Base-by-base conservation (phyloP, 2,888 invertebrate species). In the Dynastes maya region DNA sequence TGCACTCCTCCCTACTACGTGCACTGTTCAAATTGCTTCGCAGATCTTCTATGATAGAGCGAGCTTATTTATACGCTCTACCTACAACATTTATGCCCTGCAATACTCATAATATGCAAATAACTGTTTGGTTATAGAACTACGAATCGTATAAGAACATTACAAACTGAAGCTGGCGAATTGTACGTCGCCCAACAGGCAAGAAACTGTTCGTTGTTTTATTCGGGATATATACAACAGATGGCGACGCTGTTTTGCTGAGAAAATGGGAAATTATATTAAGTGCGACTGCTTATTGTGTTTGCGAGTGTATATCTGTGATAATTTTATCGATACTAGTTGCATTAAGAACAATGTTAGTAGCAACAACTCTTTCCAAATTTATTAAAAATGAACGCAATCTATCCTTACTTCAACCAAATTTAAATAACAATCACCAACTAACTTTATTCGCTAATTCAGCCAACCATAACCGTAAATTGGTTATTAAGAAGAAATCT, bases 21-120 rank as follows among this genome's bases (percentile, higher is more conserved):
- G 55, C 6, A 11, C 16, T n/a, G 55, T 55, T 55, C 2, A 8
- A 55, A 55, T 55, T 55, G 55, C 55, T 16, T 13, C n/a, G 61
- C 2, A 16, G 22, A 27, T 29, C 63, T 29, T 63, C 63, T 6
- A 32, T 3, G 13, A 63, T 22, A 63, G 13, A 63, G 29, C 32
- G 13, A 4, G 29, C 27, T 63, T 63, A 29, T 67, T 67, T 67
- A 67, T 67, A 45, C 45, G 16, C 45, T 45, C 49, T 22, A 49
- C 16, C 45, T 49, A 67, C 45, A 49, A 27, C 67, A 49, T 67
- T 67, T 67, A 45, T 67, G 67, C n/a, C 16, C 45, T 67, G 67
- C 67, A 67, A 45, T 67, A 45, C 45, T 67, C 49, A 49, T 67
- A 49, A 67, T 67, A 45, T n/a, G 67, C 67, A 67, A 67, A 67